Evolutionary conservation across 2,113 vertebrate species (phyloP), one percentile per base, ranked within the genome.

Genomic region (Serinus canaria): DNA sequence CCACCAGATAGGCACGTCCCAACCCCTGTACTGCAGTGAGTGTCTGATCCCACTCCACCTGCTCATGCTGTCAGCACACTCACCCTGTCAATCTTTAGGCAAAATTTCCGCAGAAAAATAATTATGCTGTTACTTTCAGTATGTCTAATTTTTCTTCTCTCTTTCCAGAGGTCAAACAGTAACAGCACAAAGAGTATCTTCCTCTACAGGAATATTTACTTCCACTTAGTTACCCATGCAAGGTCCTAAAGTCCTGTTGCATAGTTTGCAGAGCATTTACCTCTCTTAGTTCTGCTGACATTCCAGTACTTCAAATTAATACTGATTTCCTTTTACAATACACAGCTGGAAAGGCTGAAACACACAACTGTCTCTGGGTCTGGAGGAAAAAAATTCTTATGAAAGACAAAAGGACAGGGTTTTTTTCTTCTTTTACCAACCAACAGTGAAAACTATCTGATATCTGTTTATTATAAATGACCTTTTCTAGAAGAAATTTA

Each of bases 261-360:
- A 92, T 72, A 89, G 91, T 81, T 76, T 91, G 63, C 87, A 97
- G 47, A 91, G 52, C 25, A 89, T 93, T 94, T 95, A 82, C 89
- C 44, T 91, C 69, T 87, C 53, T 86, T 89, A 95, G 52, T 84
- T 97, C 81, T 84, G 80, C 85, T 93, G 83, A 74, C 60, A 97
- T 87, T 94, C 73, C 83, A 96, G 78, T 87, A 95, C 85, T 98
- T 97, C 93, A 90, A 94, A 96, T 95, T 97, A 97, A 83, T 89
- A 88, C 87, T 59, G 80, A 96, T 96, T 97, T 97, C 94, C 85
- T 95, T 41, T 96, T 95, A 83, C 22, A 95, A 89, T 28, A 93
- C 87, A 72, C 72, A 95, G 89, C 39, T 89, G 85, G 94, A 96
- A 97, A 91, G 87, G 49, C 53, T 96, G 63, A 97, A 94, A 64